These are phyloP conservation scores for Cercocebus atys DNA, from an alignment of 2,113 vertebrate genomes.

Conservation along the genomic window DNA sequence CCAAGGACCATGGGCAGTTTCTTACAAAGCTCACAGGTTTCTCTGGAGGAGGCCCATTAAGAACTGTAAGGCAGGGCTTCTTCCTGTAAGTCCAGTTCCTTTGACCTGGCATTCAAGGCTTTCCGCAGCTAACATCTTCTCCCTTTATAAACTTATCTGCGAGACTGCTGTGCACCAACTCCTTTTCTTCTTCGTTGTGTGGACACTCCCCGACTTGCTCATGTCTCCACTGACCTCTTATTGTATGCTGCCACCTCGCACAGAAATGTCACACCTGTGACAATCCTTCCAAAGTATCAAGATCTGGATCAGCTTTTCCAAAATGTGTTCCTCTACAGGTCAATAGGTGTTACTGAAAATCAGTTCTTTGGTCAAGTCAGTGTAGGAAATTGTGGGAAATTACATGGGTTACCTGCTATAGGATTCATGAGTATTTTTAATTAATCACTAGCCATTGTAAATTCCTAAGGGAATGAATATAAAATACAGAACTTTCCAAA, in stretches of 20 bases:
- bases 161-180: background rate
- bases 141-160: background rate
- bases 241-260: background rate
- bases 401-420: background rate
- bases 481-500: background rate
- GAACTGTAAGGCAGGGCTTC: background rate
- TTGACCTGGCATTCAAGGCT: background rate
- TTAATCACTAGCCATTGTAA: background rate
- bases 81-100: background rate
- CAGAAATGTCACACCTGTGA: background rate
- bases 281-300: background rate
- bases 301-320: background rate
- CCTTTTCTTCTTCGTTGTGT: background rate
- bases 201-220: accelerated
- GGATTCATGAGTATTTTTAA: background rate
- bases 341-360: background rate
- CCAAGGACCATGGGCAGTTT: background rate
- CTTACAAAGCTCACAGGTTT: background rate
- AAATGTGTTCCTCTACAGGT: background rate
- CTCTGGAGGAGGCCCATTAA: background rate
- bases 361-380: background rate
- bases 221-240: no score
- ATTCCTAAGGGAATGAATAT: background rate
- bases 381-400: background rate
- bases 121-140: background rate